Conservation (phyloP, 2,888 invertebrate species). For the Tipula vernalis region DNA sequence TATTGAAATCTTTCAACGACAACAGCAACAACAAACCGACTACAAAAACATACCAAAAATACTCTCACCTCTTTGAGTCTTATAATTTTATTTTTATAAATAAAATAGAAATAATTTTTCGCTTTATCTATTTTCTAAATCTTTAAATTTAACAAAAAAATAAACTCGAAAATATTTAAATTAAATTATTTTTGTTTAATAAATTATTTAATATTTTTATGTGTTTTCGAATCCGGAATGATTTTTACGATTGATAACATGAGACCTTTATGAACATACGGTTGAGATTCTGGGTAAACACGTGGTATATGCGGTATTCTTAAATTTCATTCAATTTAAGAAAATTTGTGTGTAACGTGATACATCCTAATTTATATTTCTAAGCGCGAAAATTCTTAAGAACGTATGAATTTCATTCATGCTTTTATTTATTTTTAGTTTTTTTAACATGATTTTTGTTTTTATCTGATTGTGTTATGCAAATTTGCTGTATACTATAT, state of each 20-base stretch:
- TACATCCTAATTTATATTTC: background rate
- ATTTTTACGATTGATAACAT: background rate
- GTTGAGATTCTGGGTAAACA: too few relatives aligned
- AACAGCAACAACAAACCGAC: background rate
- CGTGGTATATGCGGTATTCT: background rate
- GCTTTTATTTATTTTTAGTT: background rate
- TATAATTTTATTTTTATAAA: background rate
- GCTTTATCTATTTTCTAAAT: background rate
- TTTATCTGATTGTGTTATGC: slow-evolving; percentile 4
- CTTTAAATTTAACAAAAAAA: background rate
- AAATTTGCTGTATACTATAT: background rate
- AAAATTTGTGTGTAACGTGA: background rate
- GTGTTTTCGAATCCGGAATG: background rate
- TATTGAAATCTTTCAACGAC: background rate
- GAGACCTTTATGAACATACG: background rate
- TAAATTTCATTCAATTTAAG: background rate
- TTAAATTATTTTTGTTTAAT: background rate
- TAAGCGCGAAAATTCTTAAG: background rate
- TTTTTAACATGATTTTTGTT: background rate
- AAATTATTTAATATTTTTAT: background rate
- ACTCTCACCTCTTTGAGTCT: background rate
- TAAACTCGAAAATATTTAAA: background rate
- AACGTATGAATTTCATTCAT: background rate
- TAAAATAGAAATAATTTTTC: background rate
- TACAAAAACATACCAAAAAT: background rate